These are phyloP conservation scores for Drosophila sulfurigaster DNA, from an alignment of 1,140 invertebrate species.

Conservation along the genomic window DNA sequence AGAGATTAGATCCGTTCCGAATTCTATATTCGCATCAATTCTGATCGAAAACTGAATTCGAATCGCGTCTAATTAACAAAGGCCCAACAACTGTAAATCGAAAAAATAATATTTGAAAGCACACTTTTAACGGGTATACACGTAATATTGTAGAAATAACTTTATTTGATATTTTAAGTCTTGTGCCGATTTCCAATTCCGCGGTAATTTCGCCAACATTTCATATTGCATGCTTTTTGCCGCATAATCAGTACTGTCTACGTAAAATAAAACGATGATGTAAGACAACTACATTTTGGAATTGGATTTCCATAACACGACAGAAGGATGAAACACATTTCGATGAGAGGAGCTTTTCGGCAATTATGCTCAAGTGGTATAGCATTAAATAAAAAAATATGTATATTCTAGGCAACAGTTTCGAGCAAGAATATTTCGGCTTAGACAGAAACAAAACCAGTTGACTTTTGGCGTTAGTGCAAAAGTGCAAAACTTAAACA, in stretches of 20 bases:
- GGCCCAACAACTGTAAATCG: not conserved
- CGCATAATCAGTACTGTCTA: constrained; percentile 10
- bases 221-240: constrained; percentile 24
- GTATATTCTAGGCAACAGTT: constrained; percentile 42
- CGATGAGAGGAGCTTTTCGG: constrained; percentile 57
- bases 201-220: constrained; percentile 24
- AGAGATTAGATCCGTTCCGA: not conserved
- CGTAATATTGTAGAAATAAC: constrained; percentile 35
- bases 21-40: constrained; percentile 3
- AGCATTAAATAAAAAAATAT: constrained; percentile 35
- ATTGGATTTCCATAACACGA: constrained; percentile 18
- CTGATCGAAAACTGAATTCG: not conserved
- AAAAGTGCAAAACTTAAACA: constrained; percentile 41
- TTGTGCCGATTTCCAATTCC: constrained; percentile 27
- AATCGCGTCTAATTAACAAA: constrained; percentile 1
- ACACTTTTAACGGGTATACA: constrained; percentile 41
- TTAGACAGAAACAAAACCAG: constrained; percentile 51
- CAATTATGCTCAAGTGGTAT: constrained; percentile 61
- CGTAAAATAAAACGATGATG: constrained; percentile 1
- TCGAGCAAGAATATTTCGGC: constrained; percentile 68
- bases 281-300: not conserved
- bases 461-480: constrained; percentile 43
- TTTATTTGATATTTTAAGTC: constrained; percentile 15
- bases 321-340: constrained; percentile 38
- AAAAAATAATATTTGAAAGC: constrained; percentile 13